These are phyloP conservation scores for Otocyon megalotis DNA, from an alignment of 2,113 vertebrate genomes.

Conservation along the genomic window DNA sequence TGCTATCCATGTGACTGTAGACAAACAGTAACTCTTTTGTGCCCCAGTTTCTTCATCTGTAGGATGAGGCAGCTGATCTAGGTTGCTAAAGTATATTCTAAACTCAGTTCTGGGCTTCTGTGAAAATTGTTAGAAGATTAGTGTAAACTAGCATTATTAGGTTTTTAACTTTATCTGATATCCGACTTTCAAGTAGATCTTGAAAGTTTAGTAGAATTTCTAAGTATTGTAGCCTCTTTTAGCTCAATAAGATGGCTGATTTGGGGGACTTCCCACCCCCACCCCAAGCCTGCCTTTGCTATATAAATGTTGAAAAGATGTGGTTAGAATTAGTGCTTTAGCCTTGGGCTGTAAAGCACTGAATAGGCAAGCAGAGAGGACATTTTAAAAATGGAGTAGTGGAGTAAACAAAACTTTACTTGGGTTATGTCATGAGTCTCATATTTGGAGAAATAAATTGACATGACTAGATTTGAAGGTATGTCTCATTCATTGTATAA, in stretches of 20 bases:
- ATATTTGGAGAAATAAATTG: background rate
- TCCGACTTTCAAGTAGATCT: background rate
- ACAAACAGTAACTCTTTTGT: background rate
- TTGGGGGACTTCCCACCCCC: background rate
- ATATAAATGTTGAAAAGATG: background rate
- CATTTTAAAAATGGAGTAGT: background rate
- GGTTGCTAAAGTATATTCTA: background rate
- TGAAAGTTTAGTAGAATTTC: conserved; percentile 17
- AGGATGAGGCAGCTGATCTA: background rate
- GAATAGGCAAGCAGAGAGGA: background rate
- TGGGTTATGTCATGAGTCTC: background rate
- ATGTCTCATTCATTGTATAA: background rate
- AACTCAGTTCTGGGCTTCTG: background rate
- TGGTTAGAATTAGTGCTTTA: background rate
- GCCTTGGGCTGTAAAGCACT: background rate
- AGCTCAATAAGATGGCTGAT: background rate
- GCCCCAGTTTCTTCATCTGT: background rate
- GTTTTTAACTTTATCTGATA: background rate
- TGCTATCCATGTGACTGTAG: background rate
- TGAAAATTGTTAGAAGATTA: background rate
- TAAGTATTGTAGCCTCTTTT: background rate
- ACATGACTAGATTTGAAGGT: background rate
- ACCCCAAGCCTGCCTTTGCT: background rate
- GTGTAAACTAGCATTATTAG: background rate
- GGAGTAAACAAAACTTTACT: background rate